Evolutionary conservation across 2,113 vertebrate genomes (phyloP), one percentile per base, ranked within the genome.

Genomic region (Cochlearius cochlearius): DNA sequence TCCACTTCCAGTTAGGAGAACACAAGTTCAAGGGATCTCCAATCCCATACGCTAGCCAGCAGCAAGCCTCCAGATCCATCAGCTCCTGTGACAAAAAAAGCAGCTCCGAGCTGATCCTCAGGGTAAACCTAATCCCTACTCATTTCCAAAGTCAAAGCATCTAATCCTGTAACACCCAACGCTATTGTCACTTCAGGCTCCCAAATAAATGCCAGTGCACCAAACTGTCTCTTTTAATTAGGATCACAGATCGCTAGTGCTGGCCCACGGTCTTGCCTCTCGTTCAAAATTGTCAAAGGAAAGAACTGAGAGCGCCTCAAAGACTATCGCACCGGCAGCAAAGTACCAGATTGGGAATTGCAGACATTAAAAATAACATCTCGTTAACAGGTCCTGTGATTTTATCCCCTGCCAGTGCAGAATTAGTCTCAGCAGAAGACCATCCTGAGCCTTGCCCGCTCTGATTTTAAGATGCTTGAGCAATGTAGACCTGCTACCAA

Each of bases 181-280:
- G 6, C 96, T 96, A 96, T 97, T 97, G 94, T 95, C 93, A 82
- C 53, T 91, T 63, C 74, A 82, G 86, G 74, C 92, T 91, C 81
- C 84, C 81, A 82, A 94, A 90, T 91, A 96, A 95, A 97, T 86
- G 95, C 94, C 92, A 92, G 38, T 11, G 67, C 93, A 97, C 87
- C 91, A 95, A 97, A 96, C 92, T 82, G 84, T 73, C 91, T 94
- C 93, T 96, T 97, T 95, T 93, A 90, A 96, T 97, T 95, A 97
- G 94, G 93, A 92, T 97, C 95, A 97, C 81, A 87, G 89, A 92
- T 29, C 83, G 36, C 76, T 38, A 64, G 36, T 66, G 80, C 47
- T 79, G 89, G 77, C 73, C 84, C 67, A 80, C 77, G 78, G 91
- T 79, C 95, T 73, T 64, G 76, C 58, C 76, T 92, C 92, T 94